Conservation (phyloP, 2,113 vertebrate genomes). For the Oriolus oriolus region DNA sequence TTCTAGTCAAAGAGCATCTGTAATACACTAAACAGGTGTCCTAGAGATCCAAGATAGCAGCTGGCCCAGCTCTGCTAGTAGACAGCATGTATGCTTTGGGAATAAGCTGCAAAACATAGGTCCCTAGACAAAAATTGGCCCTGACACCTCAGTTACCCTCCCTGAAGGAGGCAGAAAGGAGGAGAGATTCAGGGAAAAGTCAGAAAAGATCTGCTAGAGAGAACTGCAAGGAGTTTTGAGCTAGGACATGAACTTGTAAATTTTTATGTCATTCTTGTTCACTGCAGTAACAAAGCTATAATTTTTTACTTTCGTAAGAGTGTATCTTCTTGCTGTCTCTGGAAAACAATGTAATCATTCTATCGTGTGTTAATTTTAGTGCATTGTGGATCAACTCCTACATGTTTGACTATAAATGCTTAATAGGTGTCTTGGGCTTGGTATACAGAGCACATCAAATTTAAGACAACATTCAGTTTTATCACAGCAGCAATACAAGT, state of each 20-base stretch:
- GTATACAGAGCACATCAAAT: background rate
- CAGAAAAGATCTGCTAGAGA: background rate
- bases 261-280: background rate
- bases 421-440: background rate
- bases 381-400: background rate
- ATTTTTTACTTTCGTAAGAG: background rate
- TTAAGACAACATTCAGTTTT: background rate
- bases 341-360: background rate
- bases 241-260: background rate
- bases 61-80: background rate
- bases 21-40: background rate
- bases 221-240: background rate
- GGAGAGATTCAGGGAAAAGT: background rate
- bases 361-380: background rate
- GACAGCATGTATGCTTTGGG: background rate
- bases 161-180: background rate
- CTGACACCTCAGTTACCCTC: background rate
- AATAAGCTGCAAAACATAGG: background rate
- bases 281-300: background rate
- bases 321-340: background rate
- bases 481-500: background rate
- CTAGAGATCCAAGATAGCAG: background rate
- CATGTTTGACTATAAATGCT: background rate
- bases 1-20: background rate
- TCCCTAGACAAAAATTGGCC: background rate